Conservation (phyloP, 2,797 vertebrate species). For the Parauchenoglanis punctatus region DNA sequence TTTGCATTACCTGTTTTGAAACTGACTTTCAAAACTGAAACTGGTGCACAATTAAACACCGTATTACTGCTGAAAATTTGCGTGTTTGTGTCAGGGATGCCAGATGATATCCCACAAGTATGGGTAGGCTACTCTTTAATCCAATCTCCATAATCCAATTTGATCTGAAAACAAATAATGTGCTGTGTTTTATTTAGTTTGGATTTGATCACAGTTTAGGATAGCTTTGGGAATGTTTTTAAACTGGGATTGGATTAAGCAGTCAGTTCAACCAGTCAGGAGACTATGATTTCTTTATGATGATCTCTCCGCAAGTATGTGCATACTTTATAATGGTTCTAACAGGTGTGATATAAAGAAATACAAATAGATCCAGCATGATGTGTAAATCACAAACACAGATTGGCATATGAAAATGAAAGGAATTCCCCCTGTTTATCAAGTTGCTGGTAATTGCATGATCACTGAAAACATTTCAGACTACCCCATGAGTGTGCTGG, state of each 20-base stretch:
- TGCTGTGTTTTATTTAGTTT: background rate
- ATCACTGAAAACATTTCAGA: background rate
- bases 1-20: background rate
- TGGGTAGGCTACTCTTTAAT: background rate
- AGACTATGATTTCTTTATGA: background rate
- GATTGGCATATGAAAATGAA: background rate
- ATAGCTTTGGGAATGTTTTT: background rate
- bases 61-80: background rate
- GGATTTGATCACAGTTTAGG: background rate
- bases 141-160: background rate
- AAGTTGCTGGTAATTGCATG: background rate
- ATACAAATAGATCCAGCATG: background rate
- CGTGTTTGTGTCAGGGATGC: background rate
- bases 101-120: background rate
- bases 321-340: background rate
- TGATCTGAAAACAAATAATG: background rate
- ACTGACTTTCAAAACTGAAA: background rate
- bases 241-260: background rate
- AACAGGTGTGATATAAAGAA: background rate
- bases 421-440: background rate
- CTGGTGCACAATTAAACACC: background rate
- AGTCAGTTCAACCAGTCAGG: background rate
- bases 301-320: background rate
- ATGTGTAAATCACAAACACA: background rate
- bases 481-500: no score